Base-by-base conservation (phyloP, 1,140 invertebrate species). In the Drosophila melanogaster region DNA sequence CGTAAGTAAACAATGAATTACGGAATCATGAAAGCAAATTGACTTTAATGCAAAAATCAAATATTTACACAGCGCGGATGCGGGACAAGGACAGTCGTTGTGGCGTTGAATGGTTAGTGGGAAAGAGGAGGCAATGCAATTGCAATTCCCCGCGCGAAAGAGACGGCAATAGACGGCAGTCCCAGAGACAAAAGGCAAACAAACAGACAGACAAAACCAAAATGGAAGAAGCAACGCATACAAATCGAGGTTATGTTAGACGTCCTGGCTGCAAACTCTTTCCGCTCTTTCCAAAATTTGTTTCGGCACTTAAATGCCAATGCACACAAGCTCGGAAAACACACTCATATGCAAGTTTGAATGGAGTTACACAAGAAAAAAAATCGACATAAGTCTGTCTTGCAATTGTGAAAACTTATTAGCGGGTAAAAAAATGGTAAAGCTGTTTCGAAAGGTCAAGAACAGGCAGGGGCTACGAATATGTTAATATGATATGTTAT, bases 21-120 rank as follows among this genome's bases (percentile, higher is more conserved):
- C 85, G 86, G 85, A 90, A 90, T 90, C 85, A 90, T 90, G 85
- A 90, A 90, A 90, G 85, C 85, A 90, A 90, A 90, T 90, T 90
- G 85, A 90, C 85, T 90, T 90, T 90, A 90, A 90, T 90, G 85
- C 85, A 90, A 79, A 90, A 90, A 90, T 90, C 85, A 90, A 90
- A 90, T 90, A 90, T 90, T 90, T 90, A 90, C 85, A 70, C 85
- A 75, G 85, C 58, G 79, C 80, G 72, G 64, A 69, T 54, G 79
- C 78, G 65, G 59, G 54, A 58, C 54, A 65, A 71, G 41, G 38
- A 38, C 14, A 33, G 26, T 40, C 10, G n/a, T 11, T 35, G 19
- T 0, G 17, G 4, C 2, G 1, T 1, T 6, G 24, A 10, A 24
- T 4, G 8, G 17, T 15, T 4, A 0, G 53, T 4, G 41, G 17